A percentile compares a stretch with the other conserved stretches of the same genome.
These are phyloP conservation scores for Apotomis capreana DNA, from an alignment of 2,888 invertebrate genomes.

Conservation along the genomic window DNA sequence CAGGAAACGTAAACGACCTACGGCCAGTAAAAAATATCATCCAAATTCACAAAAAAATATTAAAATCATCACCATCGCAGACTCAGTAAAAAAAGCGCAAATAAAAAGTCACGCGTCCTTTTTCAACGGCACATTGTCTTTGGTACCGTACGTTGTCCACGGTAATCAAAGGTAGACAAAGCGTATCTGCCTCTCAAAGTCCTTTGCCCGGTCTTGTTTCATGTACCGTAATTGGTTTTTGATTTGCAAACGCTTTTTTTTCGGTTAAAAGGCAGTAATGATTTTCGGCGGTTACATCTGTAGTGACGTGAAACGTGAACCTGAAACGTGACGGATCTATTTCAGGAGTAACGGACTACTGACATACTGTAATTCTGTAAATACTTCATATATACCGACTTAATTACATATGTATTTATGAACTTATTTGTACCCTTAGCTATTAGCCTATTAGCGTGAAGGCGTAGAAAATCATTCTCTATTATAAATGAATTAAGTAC, in stretches of 20 bases:
- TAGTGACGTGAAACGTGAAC: background rate
- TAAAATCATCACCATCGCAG: constrained; percentile 47
- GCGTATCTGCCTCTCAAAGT: constrained; percentile 68
- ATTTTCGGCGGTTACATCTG: constrained; percentile 24
- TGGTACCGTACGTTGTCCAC: constrained; percentile 46
- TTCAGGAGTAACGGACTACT: background rate
- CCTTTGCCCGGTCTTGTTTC: constrained; percentile 68
- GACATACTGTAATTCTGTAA: no score
- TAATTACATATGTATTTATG: no score
- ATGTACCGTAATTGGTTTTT: constrained; percentile 66
- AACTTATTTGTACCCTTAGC: no score
- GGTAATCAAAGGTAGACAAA: constrained; percentile 81
- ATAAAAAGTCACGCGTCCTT: constrained; percentile 57
- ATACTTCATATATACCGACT: no score
- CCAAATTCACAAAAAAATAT: constrained; percentile 43
- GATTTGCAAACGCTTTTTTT: constrained; percentile 30
- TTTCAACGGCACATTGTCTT: constrained; percentile 57
- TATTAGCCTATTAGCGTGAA: no score
- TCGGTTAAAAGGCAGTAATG: constrained; percentile 14
- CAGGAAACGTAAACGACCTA: no score
- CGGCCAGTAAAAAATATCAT: background rate
- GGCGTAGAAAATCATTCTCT: no score
- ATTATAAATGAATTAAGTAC: no score
- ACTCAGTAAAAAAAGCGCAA: constrained; percentile 43
- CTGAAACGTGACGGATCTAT: constrained; percentile 33